Evolutionary conservation across 2,888 invertebrate species (phyloP), one percentile per base, ranked within the genome.

Genomic region (Coleophora flavipennella): DNA sequence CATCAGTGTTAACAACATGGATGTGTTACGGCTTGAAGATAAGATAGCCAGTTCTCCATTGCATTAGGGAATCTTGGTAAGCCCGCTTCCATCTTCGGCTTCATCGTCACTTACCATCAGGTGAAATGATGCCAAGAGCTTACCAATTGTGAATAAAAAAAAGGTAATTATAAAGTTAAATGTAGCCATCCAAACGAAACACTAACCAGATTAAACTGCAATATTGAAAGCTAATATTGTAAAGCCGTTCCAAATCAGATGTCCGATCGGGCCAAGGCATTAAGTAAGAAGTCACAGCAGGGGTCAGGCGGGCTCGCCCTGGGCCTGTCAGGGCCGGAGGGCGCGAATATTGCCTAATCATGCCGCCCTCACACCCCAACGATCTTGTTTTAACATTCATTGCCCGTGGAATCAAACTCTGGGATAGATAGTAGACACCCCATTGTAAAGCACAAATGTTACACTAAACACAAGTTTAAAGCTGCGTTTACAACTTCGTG

Each of bases 361-460:
- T 80, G 63, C 76, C 67, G 71, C 75, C 63, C 76, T 78, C 79
- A 67, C 81, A 75, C 83, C 79, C 81, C 73, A 72, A 74, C 75
- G 75, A 74, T 75, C 80, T 80, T 84, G 81, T 81, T 83, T 83
- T 79, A 81, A 68, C 64, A 81, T 81, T 81, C 79, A 83, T 79
- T 71, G 75, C 65, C 69, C 57, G 55, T 40, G 57, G 67, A 62
- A 74, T 76, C 73, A 77, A 20, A 20, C 20, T 3, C 20, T 4
- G 20, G 6, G 20, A 3, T 20, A 6, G 3, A 3, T 20, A 6
- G 3, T 4, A 20, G 20, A 77, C 78, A 67, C 69, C 62, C 70
- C 58, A 69, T 76, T 74, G 69, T 74, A 67, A 49, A 46, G 43
- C 53, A 51, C 48, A 55, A 67, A 64, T 59, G 63, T 63, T 63